Conservation (phyloP, 2,113 vertebrate species). For the Sinocyclocheilus grahami region DNA sequence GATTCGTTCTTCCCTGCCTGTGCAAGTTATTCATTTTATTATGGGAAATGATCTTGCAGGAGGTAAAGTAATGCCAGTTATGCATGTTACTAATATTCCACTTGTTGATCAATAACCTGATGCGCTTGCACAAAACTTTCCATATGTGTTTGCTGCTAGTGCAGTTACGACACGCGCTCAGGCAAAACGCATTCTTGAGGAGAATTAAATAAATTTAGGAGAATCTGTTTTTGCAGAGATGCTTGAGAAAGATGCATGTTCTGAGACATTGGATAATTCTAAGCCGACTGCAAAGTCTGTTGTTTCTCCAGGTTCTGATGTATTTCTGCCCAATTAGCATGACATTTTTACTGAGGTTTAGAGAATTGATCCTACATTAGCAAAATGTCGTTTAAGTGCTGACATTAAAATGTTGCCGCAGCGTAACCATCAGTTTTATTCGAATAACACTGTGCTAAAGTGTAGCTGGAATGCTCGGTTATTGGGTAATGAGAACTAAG, state of each 20-base stretch:
- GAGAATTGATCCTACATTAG: background rate
- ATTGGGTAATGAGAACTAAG: no score
- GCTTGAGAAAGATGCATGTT: background rate
- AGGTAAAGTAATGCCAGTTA: background rate
- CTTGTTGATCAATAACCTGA: background rate
- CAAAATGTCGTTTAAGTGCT: background rate
- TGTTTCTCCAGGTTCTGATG: background rate
- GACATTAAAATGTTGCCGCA: background rate
- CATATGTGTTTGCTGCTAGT: background rate
- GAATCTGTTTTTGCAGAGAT: background rate
- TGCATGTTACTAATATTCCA: background rate
- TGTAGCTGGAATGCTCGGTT: background rate
- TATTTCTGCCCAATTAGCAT: background rate
- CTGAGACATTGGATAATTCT: background rate
- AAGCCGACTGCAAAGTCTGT: background rate
- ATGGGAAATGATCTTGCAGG: background rate
- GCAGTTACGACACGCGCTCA: background rate
- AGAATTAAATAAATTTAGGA: background rate
- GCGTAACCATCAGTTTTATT: background rate
- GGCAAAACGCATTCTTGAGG: background rate
- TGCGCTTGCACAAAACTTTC: background rate
- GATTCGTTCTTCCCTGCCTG: background rate
- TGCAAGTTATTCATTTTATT: background rate
- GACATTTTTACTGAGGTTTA: background rate
- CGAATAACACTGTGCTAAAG: background rate